A percentile compares a stretch with the other conserved stretches of the same genome.
These are phyloP conservation scores for Copidosoma floridanum DNA, from an alignment of 1,140 invertebrate species.

Conservation along the genomic window DNA sequence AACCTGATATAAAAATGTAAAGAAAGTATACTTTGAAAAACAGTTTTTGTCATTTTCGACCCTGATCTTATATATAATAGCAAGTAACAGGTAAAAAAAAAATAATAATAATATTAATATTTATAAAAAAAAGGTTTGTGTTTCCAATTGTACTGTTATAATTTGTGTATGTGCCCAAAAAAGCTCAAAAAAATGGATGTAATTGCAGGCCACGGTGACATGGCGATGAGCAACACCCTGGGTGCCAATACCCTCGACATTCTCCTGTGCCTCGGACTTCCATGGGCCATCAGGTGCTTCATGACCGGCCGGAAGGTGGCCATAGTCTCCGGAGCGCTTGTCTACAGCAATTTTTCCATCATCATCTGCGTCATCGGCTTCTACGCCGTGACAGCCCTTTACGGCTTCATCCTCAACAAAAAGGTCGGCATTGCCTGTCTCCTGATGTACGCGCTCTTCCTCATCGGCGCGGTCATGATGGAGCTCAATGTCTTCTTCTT, in stretches of 20 bases:
- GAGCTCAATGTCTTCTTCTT: slow-evolving; percentile 57
- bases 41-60: too few species aligned
- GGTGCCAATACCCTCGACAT: slow-evolving; percentile 85
- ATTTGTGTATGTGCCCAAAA: too few species aligned
- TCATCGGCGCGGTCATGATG: slow-evolving; percentile 62
- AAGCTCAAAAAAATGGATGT: too few species aligned
- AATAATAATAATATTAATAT: too few species aligned
- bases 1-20: too few species aligned
- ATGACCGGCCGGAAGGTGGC: slow-evolving; percentile 56
- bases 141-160: too few species aligned
- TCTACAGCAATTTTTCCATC: slow-evolving; percentile 66
- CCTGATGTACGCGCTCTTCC: slow-evolving; percentile 62
- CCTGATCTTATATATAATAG: too few species aligned
- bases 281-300: slow-evolving; percentile 77
- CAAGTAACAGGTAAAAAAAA: too few species aligned
- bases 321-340: slow-evolving; percentile 63
- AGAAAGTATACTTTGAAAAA: too few species aligned
- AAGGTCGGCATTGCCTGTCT: slow-evolving; percentile 61
- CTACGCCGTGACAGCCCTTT: slow-evolving; percentile 59
- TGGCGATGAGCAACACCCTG: slow-evolving; percentile 81
- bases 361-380: slow-evolving; percentile 61
- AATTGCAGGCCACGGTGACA: slow-evolving; percentile 72
- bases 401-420: slow-evolving; percentile 61
- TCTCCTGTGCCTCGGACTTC: slow-evolving; percentile 78
- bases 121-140: too few species aligned